phyloP scores from a whole-genome alignment of 2,797 vertebrate species.

The Typhlichthys eigenmanni region DNA sequence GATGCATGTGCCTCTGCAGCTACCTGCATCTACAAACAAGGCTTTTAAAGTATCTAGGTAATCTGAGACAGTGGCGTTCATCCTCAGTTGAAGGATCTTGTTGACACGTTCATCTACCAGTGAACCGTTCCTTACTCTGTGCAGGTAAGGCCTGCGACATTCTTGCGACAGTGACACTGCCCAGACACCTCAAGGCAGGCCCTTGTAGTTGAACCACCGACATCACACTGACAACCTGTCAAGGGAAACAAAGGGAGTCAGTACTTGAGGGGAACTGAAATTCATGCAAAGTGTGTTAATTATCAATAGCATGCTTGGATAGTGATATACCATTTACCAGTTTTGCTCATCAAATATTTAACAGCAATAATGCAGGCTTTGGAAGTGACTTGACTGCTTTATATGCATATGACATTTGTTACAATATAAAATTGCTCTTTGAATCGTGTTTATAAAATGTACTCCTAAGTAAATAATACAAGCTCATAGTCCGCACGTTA shows the following conservation, averaged over 20 bases:
- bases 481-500: constrained; percentile 49
- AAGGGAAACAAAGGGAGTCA: constrained; percentile 19
- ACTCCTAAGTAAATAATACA: neutral
- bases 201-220: constrained; percentile 80
- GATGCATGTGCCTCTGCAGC: too few species aligned
- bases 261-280: neutral
- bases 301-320: too few species aligned
- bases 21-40: too few species aligned
- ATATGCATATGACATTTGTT: neutral
- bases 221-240: constrained; percentile 87
- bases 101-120: neutral
- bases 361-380: too few species aligned
- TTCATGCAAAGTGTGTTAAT: too few species aligned
- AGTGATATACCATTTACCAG: too few species aligned
- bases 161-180: constrained; percentile 81
- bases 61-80: too few species aligned
- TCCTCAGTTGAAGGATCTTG: neutral
- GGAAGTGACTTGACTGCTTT: too few species aligned
- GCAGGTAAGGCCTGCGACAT: constrained; percentile 81
- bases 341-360: neutral
- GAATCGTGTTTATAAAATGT: neutral
- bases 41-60: too few species aligned
- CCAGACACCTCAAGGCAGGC: constrained; percentile 74
- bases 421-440: too few species aligned
- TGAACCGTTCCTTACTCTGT: constrained; percentile 77